These are phyloP conservation scores for Amiota mariae DNA, from an alignment of 2,888 invertebrate species.

Conservation along the genomic window DNA sequence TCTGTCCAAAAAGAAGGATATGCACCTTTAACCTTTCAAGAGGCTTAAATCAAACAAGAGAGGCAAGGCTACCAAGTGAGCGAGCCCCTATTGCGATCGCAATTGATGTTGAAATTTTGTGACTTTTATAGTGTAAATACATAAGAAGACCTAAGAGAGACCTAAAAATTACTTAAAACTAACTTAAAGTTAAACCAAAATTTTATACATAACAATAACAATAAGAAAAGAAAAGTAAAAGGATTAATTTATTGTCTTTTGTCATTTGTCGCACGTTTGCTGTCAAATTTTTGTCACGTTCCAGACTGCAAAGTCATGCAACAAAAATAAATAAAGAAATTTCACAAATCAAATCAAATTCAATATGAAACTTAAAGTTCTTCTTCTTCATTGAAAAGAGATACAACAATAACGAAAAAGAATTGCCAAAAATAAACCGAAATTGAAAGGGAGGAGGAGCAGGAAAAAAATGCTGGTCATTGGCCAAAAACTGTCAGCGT, in stretches of 20 bases:
- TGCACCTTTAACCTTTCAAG: too few relatives aligned
- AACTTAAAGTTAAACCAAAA: conserved; percentile 5
- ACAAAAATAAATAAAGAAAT: not conserved
- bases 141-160: not conserved
- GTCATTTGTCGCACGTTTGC: not conserved
- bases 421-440: conserved; percentile 1
- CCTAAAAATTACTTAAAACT: conserved; percentile 15
- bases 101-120: conserved; percentile 20
- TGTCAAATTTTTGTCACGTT: conserved; percentile 1
- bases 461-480: not conserved
- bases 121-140: conserved; percentile 19
- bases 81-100: not conserved
- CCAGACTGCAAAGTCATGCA: conserved; percentile 15
- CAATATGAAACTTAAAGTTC: not conserved
- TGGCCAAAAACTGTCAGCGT: conserved; percentile 12
- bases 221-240: too few relatives aligned
- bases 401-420: not conserved
- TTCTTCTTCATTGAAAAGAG: not conserved
- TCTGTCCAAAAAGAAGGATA: too few relatives aligned
- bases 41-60: too few relatives aligned
- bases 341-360: not conserved
- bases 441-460: not conserved
- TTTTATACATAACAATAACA: not conserved
- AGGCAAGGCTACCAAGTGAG: too few relatives aligned
- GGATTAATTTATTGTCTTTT: too few relatives aligned